Evolutionary conservation across 2,797 vertebrate genomes (phyloP), one percentile per base, ranked within the genome.

Genomic region (Moxostoma hubbsi): DNA sequence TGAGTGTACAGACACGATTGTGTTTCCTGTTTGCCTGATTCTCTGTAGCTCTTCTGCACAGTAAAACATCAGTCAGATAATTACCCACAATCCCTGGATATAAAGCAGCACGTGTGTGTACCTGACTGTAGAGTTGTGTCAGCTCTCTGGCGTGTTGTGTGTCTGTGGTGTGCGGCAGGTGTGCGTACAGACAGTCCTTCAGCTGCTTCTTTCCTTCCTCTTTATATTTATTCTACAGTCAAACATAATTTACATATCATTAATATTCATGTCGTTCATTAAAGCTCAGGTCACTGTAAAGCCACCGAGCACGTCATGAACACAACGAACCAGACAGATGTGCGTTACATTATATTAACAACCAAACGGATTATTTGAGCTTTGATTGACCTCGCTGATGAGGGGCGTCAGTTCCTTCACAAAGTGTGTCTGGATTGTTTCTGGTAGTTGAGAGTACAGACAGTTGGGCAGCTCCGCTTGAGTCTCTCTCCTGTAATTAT

Each of bases 111-210:
- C 13, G 57, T 70, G 53, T 65, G 58, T 66, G 1, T 89, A 98
- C 97, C 96, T 97, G 88, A 18, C 97, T 98, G 92, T 91, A 90
- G 73, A 96, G 95, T 75, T 94, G 93, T 0, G 88, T 92, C 6
- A 96, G 91, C 84, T 96, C 92, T 86, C 93, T 95, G 0, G 96
- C 96, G 55, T 97, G 96, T 45, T 92, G 95, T 3, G 94, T 98
- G 5, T 98, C 96, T 79, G 93, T 95, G 72, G 97, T 98, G 46
- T 95, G 92, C 0, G 96, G 95, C 91, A 99, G 95, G 85, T 89
- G 89, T 68, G 95, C 93, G 81, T 97, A 99, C 13, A 98, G 89
- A 81, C 90, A 90, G 59, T 91, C 94, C 10, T 91, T 91, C 88
- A 96, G 92, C 59, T 94, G 91, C 89, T 89, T 92, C 82, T 93